phyloP scores from a whole-genome alignment of 2,888 invertebrate species.

The Ommatoiulus sabulosus region DNA sequence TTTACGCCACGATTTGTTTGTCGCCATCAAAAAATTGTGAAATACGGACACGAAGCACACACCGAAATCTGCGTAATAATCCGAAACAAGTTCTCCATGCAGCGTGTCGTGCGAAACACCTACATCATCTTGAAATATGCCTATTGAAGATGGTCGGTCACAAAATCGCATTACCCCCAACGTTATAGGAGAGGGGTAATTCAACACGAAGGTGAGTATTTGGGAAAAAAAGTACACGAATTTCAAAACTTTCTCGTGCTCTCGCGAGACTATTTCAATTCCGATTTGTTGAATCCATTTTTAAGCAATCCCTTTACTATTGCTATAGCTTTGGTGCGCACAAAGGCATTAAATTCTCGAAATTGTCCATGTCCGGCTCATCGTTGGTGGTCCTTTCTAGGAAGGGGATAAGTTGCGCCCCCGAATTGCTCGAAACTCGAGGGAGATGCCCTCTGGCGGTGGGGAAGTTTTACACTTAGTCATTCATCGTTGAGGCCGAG shows the following conservation, averaged over 20 bases:
- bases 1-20: neutral
- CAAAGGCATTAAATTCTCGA: constrained; percentile 31
- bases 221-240: too few relatives aligned
- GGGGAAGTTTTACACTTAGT: neutral
- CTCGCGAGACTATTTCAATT: neutral
- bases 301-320: neutral
- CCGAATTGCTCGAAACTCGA: neutral
- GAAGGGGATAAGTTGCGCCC: neutral
- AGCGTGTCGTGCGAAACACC: neutral
- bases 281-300: neutral
- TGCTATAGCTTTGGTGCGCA: neutral
- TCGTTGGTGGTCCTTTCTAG: constrained; percentile 33
- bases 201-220: neutral
- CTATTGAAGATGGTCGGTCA: neutral
- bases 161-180: neutral
- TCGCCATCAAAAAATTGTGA: neutral
- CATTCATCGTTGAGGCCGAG: constrained; percentile 9
- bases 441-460: constrained; percentile 21
- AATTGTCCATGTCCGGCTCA: constrained; percentile 12
- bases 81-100: neutral
- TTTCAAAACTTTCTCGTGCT: too few relatives aligned
- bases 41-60: constrained; percentile 9
- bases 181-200: too few relatives aligned
- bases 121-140: neutral
- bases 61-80: neutral